phyloP scores from a whole-genome alignment of 1,140 invertebrate species.

The Brachionus rubens region DNA sequence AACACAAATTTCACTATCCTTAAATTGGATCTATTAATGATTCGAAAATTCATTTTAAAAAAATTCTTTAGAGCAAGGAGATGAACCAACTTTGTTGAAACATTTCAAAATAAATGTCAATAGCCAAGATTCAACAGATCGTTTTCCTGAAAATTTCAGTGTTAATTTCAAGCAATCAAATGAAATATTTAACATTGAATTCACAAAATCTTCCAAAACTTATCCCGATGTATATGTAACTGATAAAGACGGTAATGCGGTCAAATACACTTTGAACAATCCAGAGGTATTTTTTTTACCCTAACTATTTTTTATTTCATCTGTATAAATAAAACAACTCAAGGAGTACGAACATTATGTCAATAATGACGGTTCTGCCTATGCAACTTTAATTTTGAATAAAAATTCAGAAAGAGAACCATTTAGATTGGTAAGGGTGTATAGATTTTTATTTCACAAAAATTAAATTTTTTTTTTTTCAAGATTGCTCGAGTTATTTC shows the following conservation, averaged over 20 bases:
- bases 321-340: too few relatives aligned
- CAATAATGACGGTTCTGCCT: not conserved
- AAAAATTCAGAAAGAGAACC: not conserved
- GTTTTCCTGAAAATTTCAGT: too few relatives aligned
- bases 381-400: conserved; percentile 14
- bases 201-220: not conserved
- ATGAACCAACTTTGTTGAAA: too few relatives aligned
- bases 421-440: not conserved
- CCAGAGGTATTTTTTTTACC: not conserved
- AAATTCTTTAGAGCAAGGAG: too few relatives aligned
- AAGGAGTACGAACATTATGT: conserved; percentile 2
- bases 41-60: too few relatives aligned
- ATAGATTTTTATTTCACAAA: not conserved
- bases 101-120: too few relatives aligned
- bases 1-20: too few relatives aligned
- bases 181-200: too few relatives aligned
- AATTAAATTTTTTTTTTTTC: not conserved
- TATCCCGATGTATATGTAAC: not conserved
- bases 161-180: too few relatives aligned
- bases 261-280: not conserved
- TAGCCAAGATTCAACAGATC: too few relatives aligned
- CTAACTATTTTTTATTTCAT: not conserved
- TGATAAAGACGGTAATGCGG: conserved; percentile 15
- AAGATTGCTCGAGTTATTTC: conserved; percentile 22
- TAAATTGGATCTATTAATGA: too few relatives aligned